Conservation (phyloP, 2,797 vertebrate genomes). For the Acanthornis magna region DNA sequence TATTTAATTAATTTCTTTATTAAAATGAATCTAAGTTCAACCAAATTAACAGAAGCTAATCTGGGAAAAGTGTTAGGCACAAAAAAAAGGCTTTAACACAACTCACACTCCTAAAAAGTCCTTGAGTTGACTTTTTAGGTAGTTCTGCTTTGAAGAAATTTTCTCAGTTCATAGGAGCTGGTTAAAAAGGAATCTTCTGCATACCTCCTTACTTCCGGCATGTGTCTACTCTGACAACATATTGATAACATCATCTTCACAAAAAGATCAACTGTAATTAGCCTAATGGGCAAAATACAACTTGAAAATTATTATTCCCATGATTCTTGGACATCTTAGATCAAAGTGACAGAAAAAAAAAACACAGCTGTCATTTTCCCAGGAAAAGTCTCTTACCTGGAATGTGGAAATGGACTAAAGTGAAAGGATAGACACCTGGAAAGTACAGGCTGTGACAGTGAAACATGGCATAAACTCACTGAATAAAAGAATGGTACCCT, state of each 20-base stretch:
- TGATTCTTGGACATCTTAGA: not conserved
- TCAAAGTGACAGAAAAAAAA: not conserved
- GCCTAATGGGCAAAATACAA: not conserved
- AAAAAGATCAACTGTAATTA: not conserved
- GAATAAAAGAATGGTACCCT: not conserved
- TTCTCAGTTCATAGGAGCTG: not conserved
- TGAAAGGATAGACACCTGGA: not conserved
- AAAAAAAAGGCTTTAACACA: not conserved
- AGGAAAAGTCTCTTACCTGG: not conserved
- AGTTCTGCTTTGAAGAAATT: not conserved
- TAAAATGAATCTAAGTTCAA: not conserved
- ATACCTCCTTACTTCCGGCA: not conserved
- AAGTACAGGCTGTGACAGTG: not conserved
- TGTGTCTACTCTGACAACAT: not conserved
- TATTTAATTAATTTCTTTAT: not conserved
- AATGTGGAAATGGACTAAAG: not conserved
- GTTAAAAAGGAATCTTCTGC: not conserved
- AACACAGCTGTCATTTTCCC: not conserved
- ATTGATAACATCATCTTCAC: not conserved
- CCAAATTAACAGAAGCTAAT: not conserved
- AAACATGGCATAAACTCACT: not conserved
- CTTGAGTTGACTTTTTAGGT: not conserved
- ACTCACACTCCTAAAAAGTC: not conserved
- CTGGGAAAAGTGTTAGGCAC: not conserved
- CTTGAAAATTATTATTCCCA: not conserved